Conservation (phyloP, 2,888 invertebrate genomes). For the Heliconius erato region DNA sequence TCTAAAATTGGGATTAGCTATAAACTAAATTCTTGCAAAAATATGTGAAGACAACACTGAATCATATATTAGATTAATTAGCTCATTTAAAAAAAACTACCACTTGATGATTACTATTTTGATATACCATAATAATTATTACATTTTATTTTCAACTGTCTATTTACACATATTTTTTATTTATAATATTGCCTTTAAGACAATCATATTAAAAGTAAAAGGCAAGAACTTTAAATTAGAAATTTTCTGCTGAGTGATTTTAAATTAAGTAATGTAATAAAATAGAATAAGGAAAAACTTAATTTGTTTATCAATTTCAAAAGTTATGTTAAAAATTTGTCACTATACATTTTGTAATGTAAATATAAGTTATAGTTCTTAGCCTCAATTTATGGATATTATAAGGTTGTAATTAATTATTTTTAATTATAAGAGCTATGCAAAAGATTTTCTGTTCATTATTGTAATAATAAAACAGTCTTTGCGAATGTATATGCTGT, state of each 20-base stretch:
- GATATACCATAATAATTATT: background rate
- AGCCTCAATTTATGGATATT: background rate
- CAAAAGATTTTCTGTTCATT: background rate
- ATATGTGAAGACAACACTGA: background rate
- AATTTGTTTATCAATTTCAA: background rate
- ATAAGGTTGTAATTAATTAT: background rate
- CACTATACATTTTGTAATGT: background rate
- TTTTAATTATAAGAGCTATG: background rate
- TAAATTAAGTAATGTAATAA: background rate
- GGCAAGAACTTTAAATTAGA: background rate
- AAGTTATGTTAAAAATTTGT: background rate
- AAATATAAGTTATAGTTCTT: background rate
- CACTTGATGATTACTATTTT: background rate
- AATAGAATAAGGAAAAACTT: background rate
- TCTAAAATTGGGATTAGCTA: background rate
- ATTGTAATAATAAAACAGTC: background rate
- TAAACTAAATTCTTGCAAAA: background rate
- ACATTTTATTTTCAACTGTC: background rate
- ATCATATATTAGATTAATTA: background rate
- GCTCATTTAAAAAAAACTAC: background rate
- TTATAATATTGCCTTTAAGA: background rate
- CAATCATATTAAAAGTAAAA: background rate
- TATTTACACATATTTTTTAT: background rate
- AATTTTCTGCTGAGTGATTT: background rate
- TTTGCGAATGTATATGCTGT: constrained; percentile 4